A percentile compares a stretch with the other conserved stretches of the same genome.
Evolutionary conservation across 2,888 invertebrate species (phyloP).

Genomic region (Metacarcinus magister): DNA sequence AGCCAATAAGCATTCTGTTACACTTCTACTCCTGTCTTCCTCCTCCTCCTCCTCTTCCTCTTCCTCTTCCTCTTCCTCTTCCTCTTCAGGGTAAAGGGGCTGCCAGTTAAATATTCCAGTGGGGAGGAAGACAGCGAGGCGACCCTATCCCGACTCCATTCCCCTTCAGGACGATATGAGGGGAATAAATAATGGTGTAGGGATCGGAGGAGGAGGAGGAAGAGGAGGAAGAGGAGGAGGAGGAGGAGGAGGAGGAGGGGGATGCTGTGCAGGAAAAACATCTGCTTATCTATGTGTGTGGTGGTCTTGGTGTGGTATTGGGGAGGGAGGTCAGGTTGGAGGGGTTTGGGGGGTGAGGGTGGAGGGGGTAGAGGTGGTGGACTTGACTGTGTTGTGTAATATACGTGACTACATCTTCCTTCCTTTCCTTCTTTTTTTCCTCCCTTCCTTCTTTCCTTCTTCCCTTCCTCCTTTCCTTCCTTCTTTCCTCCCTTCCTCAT

Average conservation of each 20-base stretch:
- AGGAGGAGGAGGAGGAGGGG: background rate
- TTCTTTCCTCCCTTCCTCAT: background rate
- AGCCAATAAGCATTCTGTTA: no score
- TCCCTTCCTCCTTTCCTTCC: background rate
- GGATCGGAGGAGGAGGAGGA: background rate
- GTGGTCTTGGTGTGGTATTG: background rate
- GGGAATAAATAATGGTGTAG: background rate
- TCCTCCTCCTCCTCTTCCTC: background rate
- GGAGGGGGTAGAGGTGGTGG: no score
- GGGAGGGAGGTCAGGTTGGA: background rate
- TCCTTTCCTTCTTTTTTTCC: background rate
- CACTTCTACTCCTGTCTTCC: background rate
- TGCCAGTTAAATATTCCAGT: background rate
- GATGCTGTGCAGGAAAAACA: background rate
- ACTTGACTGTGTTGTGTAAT: background rate
- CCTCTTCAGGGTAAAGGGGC: background rate
- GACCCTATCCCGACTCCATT: background rate
- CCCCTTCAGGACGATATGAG: background rate
- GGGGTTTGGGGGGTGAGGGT: no score
- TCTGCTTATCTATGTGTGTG: background rate
- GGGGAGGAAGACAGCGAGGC: background rate
- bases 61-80: background rate
- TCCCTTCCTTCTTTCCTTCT: background rate
- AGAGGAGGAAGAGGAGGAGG: background rate
- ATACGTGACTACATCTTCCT: background rate